Conservation (phyloP, 2,888 invertebrate species). For the Machimus atricapillus region DNA sequence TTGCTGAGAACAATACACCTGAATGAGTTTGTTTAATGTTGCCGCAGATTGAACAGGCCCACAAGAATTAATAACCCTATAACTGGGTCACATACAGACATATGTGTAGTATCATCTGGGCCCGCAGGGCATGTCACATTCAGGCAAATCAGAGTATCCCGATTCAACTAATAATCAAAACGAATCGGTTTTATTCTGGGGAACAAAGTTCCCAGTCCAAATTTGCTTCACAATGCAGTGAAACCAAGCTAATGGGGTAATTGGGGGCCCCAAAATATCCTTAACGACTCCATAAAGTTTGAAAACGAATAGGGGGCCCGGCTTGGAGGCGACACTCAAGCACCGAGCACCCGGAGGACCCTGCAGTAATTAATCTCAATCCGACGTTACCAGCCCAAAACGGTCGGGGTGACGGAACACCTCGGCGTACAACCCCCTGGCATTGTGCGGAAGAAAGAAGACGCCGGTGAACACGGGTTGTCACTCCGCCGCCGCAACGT, state of each 20-base stretch:
- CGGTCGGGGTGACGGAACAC: background rate
- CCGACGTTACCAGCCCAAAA: background rate
- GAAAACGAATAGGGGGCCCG: background rate
- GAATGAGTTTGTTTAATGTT: background rate
- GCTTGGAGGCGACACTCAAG: conserved; percentile 3
- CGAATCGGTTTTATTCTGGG: background rate
- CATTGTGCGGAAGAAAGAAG: conserved; percentile 9
- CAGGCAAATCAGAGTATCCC: background rate
- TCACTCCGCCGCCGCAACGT: conserved; percentile 14
- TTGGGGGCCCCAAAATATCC: conserved; percentile 24
- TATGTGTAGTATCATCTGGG: background rate
- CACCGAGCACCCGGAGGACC: background rate
- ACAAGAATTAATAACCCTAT: background rate
- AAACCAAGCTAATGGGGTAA: conserved; percentile 34
- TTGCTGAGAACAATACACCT: background rate
- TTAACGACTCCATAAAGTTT: conserved; percentile 35
- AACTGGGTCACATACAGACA: background rate
- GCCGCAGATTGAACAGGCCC: background rate
- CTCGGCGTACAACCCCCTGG: background rate
- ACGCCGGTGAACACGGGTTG: conserved; percentile 5
- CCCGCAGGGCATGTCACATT: background rate
- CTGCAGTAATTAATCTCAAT: conserved; percentile 38
- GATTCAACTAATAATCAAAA: conserved; percentile 6
- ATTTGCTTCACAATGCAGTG: conserved; percentile 19
- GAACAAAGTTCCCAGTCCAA: background rate